Conservation (phyloP, 92 coral and sea anemone genomes). For the Bergia puertoricense region DNA sequence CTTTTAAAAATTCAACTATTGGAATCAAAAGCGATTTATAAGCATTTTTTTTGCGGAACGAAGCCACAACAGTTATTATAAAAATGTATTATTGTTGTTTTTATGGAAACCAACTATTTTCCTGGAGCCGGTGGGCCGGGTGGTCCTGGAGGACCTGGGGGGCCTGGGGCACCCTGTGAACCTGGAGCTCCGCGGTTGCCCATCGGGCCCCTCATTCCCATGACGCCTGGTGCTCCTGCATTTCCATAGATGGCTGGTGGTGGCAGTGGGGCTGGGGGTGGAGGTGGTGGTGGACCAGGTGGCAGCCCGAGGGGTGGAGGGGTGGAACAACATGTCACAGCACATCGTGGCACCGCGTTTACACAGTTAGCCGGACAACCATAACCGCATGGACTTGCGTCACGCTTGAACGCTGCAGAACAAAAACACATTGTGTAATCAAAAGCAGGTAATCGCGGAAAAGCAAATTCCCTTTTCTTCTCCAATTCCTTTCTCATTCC, state of each 20-base stretch:
- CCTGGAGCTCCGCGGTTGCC: constrained; percentile 28
- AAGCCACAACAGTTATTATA: not conserved
- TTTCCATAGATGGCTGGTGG: constrained; percentile 8
- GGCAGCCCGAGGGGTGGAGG: constrained; percentile 16
- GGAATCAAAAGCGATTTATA: not conserved
- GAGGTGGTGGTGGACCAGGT: constrained; percentile 26
- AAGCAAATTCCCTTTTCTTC: too few species aligned
- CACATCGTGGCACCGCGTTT: constrained; percentile 38
- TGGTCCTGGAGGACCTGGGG: constrained; percentile 38
- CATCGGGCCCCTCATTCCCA: constrained; percentile 26
- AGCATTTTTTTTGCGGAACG: not conserved
- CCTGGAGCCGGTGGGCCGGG: constrained; percentile 38
- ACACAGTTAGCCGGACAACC: constrained; percentile 34
- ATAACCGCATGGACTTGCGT: constrained; percentile 27
- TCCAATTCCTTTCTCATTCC: too few species aligned
- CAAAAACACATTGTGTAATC: not conserved
- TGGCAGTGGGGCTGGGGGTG: constrained; percentile 17
- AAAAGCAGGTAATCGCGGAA: not conserved
- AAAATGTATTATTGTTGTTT: not conserved
- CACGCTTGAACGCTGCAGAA: constrained; percentile 23
- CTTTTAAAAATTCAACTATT: not conserved
- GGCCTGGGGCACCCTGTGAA: constrained; percentile 14
- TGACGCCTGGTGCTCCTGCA: constrained; percentile 25
- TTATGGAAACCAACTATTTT: not conserved
- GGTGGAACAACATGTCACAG: constrained; percentile 38